Conservation (phyloP, 2,797 vertebrate genomes). For the Sebastes trivittatus region DNA sequence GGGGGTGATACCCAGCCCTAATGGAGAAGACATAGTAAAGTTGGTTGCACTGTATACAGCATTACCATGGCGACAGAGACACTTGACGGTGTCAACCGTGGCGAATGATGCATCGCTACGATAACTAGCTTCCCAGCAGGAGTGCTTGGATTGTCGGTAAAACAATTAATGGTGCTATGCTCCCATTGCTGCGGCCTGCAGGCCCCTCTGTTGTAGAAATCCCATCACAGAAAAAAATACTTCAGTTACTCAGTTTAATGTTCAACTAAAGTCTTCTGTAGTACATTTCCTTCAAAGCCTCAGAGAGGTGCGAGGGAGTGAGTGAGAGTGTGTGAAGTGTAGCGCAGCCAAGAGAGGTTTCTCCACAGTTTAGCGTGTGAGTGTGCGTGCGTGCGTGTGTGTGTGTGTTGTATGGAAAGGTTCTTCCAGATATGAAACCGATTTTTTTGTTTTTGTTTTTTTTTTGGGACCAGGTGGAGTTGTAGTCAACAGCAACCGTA, state of each 20-base stretch:
- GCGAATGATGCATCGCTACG: not conserved
- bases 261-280: constrained; percentile 89
- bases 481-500: constrained; percentile 86
- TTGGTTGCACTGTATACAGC: constrained; percentile 16
- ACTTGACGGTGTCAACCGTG: not conserved
- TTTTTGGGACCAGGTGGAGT: constrained; percentile 91
- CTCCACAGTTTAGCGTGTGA: constrained; percentile 11
- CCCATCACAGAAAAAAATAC: constrained; percentile 87
- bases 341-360: constrained; percentile 82
- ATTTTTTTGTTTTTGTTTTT: constrained; percentile 48
- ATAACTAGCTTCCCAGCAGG: constrained; percentile 20
- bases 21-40: constrained; percentile 25
- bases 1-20: constrained; percentile 63
- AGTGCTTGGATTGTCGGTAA: constrained; percentile 22
- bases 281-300: constrained; percentile 92
- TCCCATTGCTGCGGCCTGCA: constrained; percentile 78
- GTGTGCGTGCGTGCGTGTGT: not conserved
- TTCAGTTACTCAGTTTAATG: constrained; percentile 90
- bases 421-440: constrained; percentile 87
- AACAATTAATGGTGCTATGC: constrained; percentile 72
- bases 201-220: constrained; percentile 89
- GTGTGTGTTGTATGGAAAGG: constrained; percentile 65
- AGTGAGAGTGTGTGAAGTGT: constrained; percentile 28
- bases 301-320: constrained; percentile 86
- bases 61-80: not conserved